A percentile compares a stretch with the other conserved stretches of the same genome.
Conservation (phyloP, 2,797 vertebrate genomes). For the Xiphophorus birchmanni region DNA sequence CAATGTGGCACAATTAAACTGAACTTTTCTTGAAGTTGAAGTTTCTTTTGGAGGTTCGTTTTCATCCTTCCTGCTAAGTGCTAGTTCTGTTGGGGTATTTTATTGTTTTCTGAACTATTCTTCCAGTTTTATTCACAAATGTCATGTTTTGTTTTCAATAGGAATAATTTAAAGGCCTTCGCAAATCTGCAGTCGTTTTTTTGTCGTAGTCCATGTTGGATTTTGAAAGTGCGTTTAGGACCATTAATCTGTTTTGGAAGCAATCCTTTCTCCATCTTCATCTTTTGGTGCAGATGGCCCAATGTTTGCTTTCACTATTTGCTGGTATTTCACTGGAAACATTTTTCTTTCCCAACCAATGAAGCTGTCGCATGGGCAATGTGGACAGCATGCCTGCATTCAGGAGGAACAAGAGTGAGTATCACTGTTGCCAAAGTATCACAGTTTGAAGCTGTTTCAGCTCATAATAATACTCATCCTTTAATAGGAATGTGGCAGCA, state of each 20-base stretch:
- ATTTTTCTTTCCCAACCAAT: background rate
- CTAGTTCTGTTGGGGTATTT: background rate
- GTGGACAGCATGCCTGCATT: slow-evolving; percentile 2
- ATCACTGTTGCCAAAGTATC: background rate
- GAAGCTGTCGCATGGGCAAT: background rate
- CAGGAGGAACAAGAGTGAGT: background rate
- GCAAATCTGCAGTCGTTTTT: background rate
- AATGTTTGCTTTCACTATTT: background rate
- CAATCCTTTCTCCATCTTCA: background rate
- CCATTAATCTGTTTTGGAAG: background rate
- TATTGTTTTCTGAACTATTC: background rate
- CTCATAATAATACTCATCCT: background rate
- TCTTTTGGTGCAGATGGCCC: background rate
- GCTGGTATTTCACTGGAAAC: slow-evolving; percentile 2
- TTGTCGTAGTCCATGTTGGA: background rate
- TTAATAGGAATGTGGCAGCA: background rate
- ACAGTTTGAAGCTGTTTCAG: background rate
- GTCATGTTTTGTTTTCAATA: background rate
- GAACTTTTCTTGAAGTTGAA: background rate
- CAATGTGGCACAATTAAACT: background rate
- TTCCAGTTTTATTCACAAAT: background rate
- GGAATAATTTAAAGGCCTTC: background rate
- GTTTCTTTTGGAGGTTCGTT: background rate
- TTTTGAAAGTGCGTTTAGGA: background rate
- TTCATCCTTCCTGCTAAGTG: background rate